Conservation (phyloP, 2,888 invertebrate species). For the Conomelus anceps region DNA sequence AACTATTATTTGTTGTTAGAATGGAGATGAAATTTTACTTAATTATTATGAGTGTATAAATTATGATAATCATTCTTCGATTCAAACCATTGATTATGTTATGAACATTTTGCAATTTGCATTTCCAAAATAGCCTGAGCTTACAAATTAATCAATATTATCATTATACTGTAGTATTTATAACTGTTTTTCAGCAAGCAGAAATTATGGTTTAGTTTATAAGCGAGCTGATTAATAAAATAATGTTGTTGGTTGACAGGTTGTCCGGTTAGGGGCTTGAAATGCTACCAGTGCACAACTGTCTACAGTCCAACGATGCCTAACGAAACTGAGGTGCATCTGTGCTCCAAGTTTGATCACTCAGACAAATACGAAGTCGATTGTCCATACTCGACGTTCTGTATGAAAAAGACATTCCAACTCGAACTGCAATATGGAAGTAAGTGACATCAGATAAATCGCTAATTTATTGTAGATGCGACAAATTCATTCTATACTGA, state of each 20-base stretch:
- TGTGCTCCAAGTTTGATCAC: constrained; percentile 71
- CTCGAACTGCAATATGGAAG: constrained; percentile 61
- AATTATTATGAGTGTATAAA: too few relatives aligned
- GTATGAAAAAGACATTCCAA: constrained; percentile 65
- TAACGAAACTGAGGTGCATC: constrained; percentile 50
- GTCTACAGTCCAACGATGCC: neutral
- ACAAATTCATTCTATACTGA: neutral
- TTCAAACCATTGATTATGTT: too few relatives aligned
- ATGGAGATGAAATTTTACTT: too few relatives aligned
- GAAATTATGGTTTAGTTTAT: too few relatives aligned
- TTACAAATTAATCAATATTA: too few relatives aligned
- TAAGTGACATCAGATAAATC: constrained; percentile 41
- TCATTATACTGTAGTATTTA: too few relatives aligned
- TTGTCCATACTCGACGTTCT: constrained; percentile 77
- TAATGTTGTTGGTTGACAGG: constrained; percentile 20
- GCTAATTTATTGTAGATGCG: neutral
- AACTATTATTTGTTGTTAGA: too few relatives aligned
- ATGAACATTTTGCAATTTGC: too few relatives aligned
- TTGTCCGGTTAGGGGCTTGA: constrained; percentile 44
- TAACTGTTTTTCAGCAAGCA: too few relatives aligned
- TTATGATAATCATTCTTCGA: too few relatives aligned
- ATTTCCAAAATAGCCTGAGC: too few relatives aligned
- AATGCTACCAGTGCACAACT: constrained; percentile 63
- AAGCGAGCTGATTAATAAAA: too few relatives aligned
- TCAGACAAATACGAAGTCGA: constrained; percentile 61